phyloP scores from a whole-genome alignment of 2,797 vertebrate genomes.

The Acanthurus leucopareius region DNA sequence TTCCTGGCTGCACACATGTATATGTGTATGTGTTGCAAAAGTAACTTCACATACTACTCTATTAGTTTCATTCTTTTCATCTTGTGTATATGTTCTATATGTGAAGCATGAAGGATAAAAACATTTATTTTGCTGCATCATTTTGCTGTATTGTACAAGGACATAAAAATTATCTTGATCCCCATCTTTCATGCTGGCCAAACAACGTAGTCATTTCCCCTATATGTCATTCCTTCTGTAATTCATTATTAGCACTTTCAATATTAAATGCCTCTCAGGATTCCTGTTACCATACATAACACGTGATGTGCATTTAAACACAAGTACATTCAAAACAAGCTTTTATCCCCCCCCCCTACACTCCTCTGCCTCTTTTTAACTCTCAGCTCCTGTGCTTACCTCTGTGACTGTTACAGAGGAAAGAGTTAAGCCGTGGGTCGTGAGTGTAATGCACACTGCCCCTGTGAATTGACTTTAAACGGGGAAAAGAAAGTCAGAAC shows the following conservation, averaged over 20 bases:
- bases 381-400: slow-evolving; percentile 49
- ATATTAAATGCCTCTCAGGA: not conserved
- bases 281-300: slow-evolving; percentile 37
- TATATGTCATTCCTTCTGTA: slow-evolving; percentile 7
- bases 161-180: too few relatives aligned
- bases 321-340: slow-evolving; percentile 44
- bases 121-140: too few relatives aligned
- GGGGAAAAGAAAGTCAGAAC: slow-evolving; percentile 78
- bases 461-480: slow-evolving; percentile 76
- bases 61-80: too few relatives aligned
- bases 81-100: too few relatives aligned
- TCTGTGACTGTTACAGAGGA: slow-evolving; percentile 63
- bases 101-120: too few relatives aligned
- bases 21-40: too few relatives aligned
- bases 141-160: too few relatives aligned
- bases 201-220: slow-evolving; percentile 24
- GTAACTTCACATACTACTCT: too few relatives aligned
- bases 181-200: slow-evolving; percentile 30
- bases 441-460: slow-evolving; percentile 74
- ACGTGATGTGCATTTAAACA: slow-evolving; percentile 31
- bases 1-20: too few relatives aligned
- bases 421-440: slow-evolving; percentile 70
- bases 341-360: slow-evolving; percentile 1
- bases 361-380: slow-evolving; percentile 28
- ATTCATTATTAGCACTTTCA: slow-evolving; percentile 32